Evolutionary conservation across 2,797 vertebrate species (phyloP), one percentile per base, ranked within the genome.

Genomic region (Hippocampus kuda): DNA sequence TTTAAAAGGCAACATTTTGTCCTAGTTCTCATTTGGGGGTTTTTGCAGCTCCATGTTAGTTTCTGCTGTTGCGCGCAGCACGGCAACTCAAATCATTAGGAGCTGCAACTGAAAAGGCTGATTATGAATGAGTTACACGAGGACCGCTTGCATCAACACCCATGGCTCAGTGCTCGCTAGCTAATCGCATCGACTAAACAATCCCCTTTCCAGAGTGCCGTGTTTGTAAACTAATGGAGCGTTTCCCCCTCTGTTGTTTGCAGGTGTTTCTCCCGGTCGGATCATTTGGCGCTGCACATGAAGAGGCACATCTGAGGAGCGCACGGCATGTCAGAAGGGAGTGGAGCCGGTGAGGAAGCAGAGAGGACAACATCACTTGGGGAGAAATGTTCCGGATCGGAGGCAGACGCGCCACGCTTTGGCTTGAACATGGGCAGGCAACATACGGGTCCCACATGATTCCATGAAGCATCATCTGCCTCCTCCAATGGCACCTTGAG

Each of bases 181-280:
- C 84, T 86, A 86, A 85, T 76, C 83, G 80, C 75, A 54, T 77
- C 38, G 77, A 77, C 85, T 81, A 85, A 88, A 89, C 83, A 88
- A 88, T 86, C 80, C 73, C 70, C 78, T 81, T 73, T 68, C 63
- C 69, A 24, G 65, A 69, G 16, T 56, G 72, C 82, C 22, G 41
- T 64, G 69, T 70, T 79, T 77, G 79, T 73, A 66, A 68, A 41
- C 83, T 87, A 87, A 87, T 84, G 71, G 76, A 81, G 83, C 71
- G 66, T 78, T 80, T 79, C 68, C 83, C 70, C 65, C 73, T 70
- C 59, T 57, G 85, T 76, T 74, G 86, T 81, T 87, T 75, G 89
- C 90, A 99, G 97, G 91, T 99, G 97, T 92, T 99, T 99, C 90
- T 99, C 97, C 72, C 93, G 97, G 89, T 99, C 97, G 68, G 97